These are phyloP conservation scores for Hypercompe scribonia DNA, from an alignment of 2,888 invertebrate genomes.

Conservation along the genomic window DNA sequence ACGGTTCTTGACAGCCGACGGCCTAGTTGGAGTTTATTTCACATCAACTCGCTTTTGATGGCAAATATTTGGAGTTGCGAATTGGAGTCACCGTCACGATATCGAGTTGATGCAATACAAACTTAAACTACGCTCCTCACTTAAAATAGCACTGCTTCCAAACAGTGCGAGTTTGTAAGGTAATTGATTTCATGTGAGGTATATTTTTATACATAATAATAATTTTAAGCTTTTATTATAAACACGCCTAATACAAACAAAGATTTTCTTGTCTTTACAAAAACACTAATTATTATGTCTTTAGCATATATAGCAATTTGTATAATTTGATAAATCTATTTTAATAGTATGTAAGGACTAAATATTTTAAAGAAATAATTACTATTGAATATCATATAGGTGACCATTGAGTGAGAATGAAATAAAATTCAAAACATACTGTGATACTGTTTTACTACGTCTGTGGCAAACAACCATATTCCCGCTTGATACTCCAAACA, in stretches of 20 bases:
- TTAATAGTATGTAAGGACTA: slow-evolving; percentile 8
- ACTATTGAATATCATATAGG: not conserved
- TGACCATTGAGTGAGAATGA: slow-evolving; percentile 6
- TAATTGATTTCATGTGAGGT: not conserved
- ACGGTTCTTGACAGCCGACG: not conserved
- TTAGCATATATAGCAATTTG: slow-evolving; percentile 15
- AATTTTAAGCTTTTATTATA: not conserved
- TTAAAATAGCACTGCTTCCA: no score
- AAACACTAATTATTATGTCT: slow-evolving; percentile 6
- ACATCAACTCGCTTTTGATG: no score
- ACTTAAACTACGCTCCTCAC: no score
- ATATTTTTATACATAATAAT: not conserved
- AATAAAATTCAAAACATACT: slow-evolving; percentile 10
- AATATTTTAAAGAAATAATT: not conserved
- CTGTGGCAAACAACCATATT: not conserved
- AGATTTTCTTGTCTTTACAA: not conserved
- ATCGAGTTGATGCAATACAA: no score
- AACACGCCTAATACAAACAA: not conserved
- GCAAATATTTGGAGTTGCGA: not conserved
- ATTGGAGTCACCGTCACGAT: no score
- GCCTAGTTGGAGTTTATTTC: not conserved
- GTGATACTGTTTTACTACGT: not conserved
- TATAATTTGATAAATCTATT: slow-evolving; percentile 8
- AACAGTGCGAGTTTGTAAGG: not conserved
- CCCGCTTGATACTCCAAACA: no score